Percentiles rank a stretch among this genome's conserved stretches.
phyloP scores from a whole-genome alignment of 2,113 vertebrate genomes.

The Gallinago jamesoni region DNA sequence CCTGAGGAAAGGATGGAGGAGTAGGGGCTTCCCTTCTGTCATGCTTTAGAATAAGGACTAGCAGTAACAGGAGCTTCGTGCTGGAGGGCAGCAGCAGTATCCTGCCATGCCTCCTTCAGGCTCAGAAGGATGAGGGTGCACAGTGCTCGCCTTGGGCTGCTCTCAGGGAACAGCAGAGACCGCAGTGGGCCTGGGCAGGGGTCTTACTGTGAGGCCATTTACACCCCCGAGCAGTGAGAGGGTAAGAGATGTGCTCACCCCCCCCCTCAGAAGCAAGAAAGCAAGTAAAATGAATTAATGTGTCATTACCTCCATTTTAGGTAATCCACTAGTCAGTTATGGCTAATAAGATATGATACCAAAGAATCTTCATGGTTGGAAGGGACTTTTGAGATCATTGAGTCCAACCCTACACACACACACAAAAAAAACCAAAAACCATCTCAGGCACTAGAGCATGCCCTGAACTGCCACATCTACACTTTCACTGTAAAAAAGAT shows the following conservation, averaged over 20 bases:
- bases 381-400: too few relatives aligned
- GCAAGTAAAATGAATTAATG: not conserved
- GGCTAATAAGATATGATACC: not conserved
- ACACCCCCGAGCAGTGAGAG: rapidly evolving
- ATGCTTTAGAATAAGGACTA: not conserved
- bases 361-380: too few relatives aligned
- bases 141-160: rapidly evolving
- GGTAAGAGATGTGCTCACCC: not conserved
- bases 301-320: not conserved
- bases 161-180: rapidly evolving
- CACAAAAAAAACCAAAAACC: too few relatives aligned
- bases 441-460: too few relatives aligned
- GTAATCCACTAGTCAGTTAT: not conserved
- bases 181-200: rapidly evolving
- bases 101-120: not conserved
- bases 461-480: too few relatives aligned
- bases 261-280: not conserved
- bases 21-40: not conserved
- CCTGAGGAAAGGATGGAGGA: not conserved
- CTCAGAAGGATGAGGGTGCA: not conserved
- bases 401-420: too few relatives aligned
- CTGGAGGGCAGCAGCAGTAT: not conserved
- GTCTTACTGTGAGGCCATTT: not conserved
- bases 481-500: not conserved
- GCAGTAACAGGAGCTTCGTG: not conserved